These are phyloP conservation scores for Acanthaster planci DNA, from an alignment of 35 echinoderm and acorn worm genomes.

Conservation along the genomic window DNA sequence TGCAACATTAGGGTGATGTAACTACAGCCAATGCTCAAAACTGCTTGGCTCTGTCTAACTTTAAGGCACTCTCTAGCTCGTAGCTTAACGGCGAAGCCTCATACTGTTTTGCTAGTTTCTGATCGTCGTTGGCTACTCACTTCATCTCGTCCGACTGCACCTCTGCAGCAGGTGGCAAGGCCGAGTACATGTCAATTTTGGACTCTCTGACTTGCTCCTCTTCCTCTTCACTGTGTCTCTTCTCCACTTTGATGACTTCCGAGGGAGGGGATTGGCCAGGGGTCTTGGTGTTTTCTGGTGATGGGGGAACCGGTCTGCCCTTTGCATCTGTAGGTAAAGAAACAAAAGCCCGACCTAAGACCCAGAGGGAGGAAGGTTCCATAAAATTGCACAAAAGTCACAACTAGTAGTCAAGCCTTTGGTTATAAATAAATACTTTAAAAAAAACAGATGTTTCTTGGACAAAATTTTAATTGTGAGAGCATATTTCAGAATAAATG, in stretches of 20 bases:
- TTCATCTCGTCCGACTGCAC: conserved; percentile 24
- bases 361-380: not conserved
- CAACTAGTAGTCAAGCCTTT: too few relatives aligned
- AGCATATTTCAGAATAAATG: too few relatives aligned
- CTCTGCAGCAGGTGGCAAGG: not conserved
- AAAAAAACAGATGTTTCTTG: too few relatives aligned
- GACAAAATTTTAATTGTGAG: too few relatives aligned
- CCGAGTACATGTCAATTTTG: not conserved
- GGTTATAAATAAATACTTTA: too few relatives aligned
- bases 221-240: conserved; percentile 17
- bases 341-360: not conserved
- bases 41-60: too few relatives aligned
- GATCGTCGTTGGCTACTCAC: conserved; percentile 22
- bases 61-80: too few relatives aligned
- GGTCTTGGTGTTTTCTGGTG: conserved; percentile 27
- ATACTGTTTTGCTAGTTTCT: too few relatives aligned
- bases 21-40: too few relatives aligned
- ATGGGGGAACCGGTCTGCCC: conserved; percentile 15
- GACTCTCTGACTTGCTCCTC: not conserved
- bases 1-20: too few relatives aligned
- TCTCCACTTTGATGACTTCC: conserved; percentile 1
- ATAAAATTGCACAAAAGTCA: too few relatives aligned
- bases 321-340: conserved; percentile 30
- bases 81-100: too few relatives aligned
- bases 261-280: not conserved